These are phyloP conservation scores for Centrocercus urophasianus DNA, from an alignment of 2,113 vertebrate genomes.

Conservation along the genomic window DNA sequence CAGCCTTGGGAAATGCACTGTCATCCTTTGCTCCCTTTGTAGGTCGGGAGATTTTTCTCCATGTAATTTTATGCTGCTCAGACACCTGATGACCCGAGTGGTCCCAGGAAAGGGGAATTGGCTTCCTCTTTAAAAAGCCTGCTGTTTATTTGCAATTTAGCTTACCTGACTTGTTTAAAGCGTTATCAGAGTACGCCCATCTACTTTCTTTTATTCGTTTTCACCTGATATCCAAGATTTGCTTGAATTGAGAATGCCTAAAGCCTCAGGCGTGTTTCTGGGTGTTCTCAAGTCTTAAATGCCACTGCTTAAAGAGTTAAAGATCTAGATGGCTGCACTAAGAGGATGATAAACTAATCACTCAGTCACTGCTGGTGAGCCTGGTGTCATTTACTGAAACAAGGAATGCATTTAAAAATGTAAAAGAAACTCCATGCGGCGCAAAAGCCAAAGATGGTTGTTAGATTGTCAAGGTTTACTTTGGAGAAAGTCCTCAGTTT, in stretches of 20 bases:
- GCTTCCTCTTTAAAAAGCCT: background rate
- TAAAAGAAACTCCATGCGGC: slow-evolving; percentile 64
- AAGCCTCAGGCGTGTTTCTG: slow-evolving; percentile 78
- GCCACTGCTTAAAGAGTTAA: slow-evolving; percentile 80
- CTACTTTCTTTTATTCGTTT: slow-evolving; percentile 71
- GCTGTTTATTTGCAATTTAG: slow-evolving; percentile 52
- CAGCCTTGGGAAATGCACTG: background rate
- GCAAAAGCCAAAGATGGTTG: slow-evolving; percentile 72
- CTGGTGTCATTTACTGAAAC: slow-evolving; percentile 79
- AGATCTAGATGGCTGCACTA: slow-evolving; percentile 77
- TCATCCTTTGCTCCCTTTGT: background rate
- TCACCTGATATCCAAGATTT: slow-evolving; percentile 62
- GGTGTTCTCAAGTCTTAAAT: slow-evolving; percentile 82
- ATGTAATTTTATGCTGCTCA: slow-evolving; percentile 14
- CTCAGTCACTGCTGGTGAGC: slow-evolving; percentile 73
- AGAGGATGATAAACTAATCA: slow-evolving; percentile 81
- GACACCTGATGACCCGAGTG: slow-evolving; percentile 12
- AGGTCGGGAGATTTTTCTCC: background rate
- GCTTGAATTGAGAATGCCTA: slow-evolving; percentile 61
- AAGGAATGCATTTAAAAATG: slow-evolving; percentile 74
- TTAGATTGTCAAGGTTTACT: slow-evolving; percentile 68
- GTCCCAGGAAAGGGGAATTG: slow-evolving; percentile 40
- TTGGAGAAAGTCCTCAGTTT: slow-evolving; percentile 72
- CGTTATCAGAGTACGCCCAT: slow-evolving; percentile 53
- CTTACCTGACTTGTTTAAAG: slow-evolving; percentile 54